A percentile compares a stretch with the other conserved stretches of the same genome.
These are phyloP conservation scores for Urocolius indicus DNA, from an alignment of 2,113 vertebrate genomes.

Conservation along the genomic window DNA sequence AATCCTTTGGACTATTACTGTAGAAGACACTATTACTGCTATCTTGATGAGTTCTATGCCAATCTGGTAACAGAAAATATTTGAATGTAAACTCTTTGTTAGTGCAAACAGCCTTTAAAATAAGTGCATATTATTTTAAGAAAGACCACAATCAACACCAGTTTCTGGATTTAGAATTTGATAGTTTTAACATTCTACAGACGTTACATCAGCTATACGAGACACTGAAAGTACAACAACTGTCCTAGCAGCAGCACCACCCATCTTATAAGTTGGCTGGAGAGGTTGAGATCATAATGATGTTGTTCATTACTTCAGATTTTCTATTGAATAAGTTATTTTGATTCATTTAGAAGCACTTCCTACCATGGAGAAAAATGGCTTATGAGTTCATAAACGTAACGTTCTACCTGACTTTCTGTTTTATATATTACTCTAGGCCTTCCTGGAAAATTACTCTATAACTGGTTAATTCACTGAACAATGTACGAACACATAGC, in stretches of 20 bases:
- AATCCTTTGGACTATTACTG: background rate
- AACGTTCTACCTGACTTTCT: background rate
- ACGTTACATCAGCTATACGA: constrained; percentile 45
- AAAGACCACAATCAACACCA: rapidly evolving
- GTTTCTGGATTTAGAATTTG: constrained; percentile 26
- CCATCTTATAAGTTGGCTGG: background rate
- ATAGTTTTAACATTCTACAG: background rate
- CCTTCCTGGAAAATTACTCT: background rate
- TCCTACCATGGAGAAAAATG: background rate
- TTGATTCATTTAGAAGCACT: background rate
- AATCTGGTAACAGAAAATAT: background rate
- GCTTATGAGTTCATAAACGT: background rate
- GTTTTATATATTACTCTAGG: rapidly evolving
- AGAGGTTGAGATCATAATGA: constrained; percentile 13
- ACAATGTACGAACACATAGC: background rate
- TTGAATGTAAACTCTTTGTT: background rate
- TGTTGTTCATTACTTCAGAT: background rate
- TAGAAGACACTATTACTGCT: background rate
- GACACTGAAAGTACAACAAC: background rate
- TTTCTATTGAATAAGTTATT: background rate
- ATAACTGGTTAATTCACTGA: background rate
- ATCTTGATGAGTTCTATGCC: background rate
- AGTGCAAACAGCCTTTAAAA: background rate
- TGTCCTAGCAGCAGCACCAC: background rate
- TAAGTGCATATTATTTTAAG: background rate